These are phyloP conservation scores for Drosophila micromelanica DNA, from an alignment of 1,140 invertebrate genomes.

Conservation along the genomic window DNA sequence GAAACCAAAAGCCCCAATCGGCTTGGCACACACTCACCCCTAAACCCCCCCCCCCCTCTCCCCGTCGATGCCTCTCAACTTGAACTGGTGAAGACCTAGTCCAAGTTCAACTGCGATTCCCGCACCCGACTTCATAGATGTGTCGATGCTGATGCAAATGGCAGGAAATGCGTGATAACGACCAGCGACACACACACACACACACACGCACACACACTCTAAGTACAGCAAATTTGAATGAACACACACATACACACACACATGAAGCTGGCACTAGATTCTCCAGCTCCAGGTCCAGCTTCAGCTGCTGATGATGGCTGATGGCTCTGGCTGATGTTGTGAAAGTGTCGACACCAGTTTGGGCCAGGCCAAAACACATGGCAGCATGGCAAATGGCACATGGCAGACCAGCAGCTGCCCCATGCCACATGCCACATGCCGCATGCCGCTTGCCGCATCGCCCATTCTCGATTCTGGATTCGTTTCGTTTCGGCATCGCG, in stretches of 20 bases:
- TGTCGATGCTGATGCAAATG: conserved; percentile 66
- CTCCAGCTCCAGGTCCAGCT: not conserved
- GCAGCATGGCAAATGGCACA: conserved; percentile 41
- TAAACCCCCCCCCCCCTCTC: too few species aligned
- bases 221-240: conserved; percentile 77
- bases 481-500: conserved; percentile 12
- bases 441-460: conserved; percentile 25
- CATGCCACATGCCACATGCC: conserved; percentile 25
- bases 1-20: conserved; percentile 21
- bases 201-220: conserved; percentile 23
- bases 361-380: conserved; percentile 71
- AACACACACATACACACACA: conserved; percentile 15
- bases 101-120: conserved; percentile 2
- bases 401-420: conserved; percentile 35
- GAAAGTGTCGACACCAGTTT: conserved; percentile 77
- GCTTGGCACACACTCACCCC: not conserved
- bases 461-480: conserved; percentile 16
- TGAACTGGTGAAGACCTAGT: not conserved
- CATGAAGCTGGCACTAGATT: not conserved
- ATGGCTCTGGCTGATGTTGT: conserved; percentile 56
- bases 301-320: conserved; percentile 22
- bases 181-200: conserved; percentile 55
- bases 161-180: conserved; percentile 81
- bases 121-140: conserved; percentile 21
- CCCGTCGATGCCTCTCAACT: too few species aligned